Evolutionary conservation across 2,888 invertebrate genomes (phyloP).

Genomic region (Ectropis crepuscularia): DNA sequence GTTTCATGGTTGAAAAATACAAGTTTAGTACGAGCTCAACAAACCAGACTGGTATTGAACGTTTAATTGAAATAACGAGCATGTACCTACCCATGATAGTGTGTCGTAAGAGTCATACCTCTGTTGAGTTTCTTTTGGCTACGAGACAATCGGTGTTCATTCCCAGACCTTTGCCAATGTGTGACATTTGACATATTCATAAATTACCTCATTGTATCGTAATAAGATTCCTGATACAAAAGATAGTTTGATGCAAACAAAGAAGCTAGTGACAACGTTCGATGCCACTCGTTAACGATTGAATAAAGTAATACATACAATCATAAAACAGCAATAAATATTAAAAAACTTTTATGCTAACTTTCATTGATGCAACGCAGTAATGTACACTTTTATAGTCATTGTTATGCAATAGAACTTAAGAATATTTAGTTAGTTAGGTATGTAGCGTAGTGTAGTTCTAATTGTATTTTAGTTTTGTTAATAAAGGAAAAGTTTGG

Average conservation of each 20-base stretch:
- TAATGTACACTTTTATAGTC: too few species aligned
- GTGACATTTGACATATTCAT: conserved; percentile 36
- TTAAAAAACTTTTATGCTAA: too few species aligned
- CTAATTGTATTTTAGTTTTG: too few species aligned
- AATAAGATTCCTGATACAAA: conserved; percentile 9
- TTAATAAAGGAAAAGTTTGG: too few species aligned
- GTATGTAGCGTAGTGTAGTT: too few species aligned
- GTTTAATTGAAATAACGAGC: too few species aligned
- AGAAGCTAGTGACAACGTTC: background rate
- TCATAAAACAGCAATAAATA: too few species aligned
- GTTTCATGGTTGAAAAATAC: background rate
- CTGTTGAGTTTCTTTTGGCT: background rate
- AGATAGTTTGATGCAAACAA: background rate
- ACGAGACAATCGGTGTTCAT: conserved; percentile 26
- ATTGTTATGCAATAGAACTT: too few species aligned
- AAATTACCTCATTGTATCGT: conserved; percentile 18
- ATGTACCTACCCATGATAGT: background rate
- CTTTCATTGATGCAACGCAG: too few species aligned
- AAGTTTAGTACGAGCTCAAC: background rate
- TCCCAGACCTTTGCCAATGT: conserved; percentile 34
- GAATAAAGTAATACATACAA: background rate
- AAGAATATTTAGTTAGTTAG: too few species aligned
- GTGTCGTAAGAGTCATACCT: background rate
- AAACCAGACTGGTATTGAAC: background rate
- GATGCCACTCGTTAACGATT: background rate